These are phyloP conservation scores for Drosophila sp. DNA, from an alignment of 1,140 invertebrate genomes.

Conservation along the genomic window DNA sequence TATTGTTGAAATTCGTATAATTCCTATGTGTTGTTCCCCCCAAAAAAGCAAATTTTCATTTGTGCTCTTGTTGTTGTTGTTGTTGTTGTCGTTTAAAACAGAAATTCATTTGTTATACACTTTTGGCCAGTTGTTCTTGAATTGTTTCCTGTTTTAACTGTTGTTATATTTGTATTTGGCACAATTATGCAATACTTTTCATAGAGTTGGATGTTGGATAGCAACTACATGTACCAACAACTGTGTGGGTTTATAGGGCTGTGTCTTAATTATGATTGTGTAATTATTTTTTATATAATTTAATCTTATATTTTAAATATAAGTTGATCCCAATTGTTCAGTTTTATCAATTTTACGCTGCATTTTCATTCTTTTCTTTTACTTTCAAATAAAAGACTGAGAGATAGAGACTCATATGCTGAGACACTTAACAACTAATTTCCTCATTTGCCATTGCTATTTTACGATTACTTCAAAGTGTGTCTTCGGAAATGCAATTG, in stretches of 20 bases:
- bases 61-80: slow-evolving; percentile 56
- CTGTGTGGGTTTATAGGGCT: slow-evolving; percentile 37
- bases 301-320: slow-evolving; percentile 84
- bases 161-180: slow-evolving; percentile 32
- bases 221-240: slow-evolving; percentile 58
- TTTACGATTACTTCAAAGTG: slow-evolving; percentile 39
- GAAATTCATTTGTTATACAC: slow-evolving; percentile 28
- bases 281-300: slow-evolving; percentile 67
- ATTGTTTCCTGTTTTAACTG: slow-evolving; percentile 30
- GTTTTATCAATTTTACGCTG: slow-evolving; percentile 83
- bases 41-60: slow-evolving; percentile 72
- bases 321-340: slow-evolving; percentile 85
- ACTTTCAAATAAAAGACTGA: slow-evolving; percentile 54
- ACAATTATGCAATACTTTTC: slow-evolving; percentile 52
- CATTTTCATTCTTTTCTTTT: slow-evolving; percentile 75
- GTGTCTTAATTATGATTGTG: slow-evolving; percentile 62
- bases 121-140: slow-evolving; percentile 65
- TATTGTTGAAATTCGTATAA: slow-evolving; percentile 81
- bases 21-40: slow-evolving; percentile 84
- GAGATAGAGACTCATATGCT: slow-evolving; percentile 13
- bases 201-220: slow-evolving; percentile 34
- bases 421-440: slow-evolving; percentile 41
- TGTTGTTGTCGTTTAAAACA: slow-evolving; percentile 41
- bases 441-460: slow-evolving; percentile 24
- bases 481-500: slow-evolving; percentile 46